A percentile compares a stretch with the other conserved stretches of the same genome.
Evolutionary conservation across 2,888 invertebrate species (phyloP).

Genomic region (Hipparchia sbordonii): DNA sequence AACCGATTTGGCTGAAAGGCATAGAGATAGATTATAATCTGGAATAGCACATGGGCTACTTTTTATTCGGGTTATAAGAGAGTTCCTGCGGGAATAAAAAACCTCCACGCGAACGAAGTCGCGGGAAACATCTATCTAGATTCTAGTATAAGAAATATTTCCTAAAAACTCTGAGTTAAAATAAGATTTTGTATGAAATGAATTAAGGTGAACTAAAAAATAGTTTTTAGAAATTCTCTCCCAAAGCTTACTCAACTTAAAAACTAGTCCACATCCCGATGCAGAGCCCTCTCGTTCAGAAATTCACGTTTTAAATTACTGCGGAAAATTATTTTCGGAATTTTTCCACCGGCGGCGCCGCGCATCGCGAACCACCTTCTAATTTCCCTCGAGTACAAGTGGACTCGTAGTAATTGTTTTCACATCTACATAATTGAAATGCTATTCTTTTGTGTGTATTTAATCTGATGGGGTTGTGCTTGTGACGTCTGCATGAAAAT

Average conservation of each 20-base stretch:
- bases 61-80: too few species aligned
- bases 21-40: too few species aligned
- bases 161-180: background rate
- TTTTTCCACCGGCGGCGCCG: constrained; percentile 32
- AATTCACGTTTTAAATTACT: constrained; percentile 30
- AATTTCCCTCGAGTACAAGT: constrained; percentile 48
- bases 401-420: constrained; percentile 45
- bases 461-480: too few species aligned
- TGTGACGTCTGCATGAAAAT: too few species aligned
- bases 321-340: constrained; percentile 36
- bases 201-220: background rate
- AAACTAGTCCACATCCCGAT: constrained; percentile 9
- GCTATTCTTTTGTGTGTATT: constrained; percentile 18
- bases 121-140: too few species aligned
- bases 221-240: background rate
- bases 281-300: constrained; percentile 3
- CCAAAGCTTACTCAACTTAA: background rate
- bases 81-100: too few species aligned
- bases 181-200: background rate
- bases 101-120: too few species aligned
- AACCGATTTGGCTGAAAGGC: too few species aligned
- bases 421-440: constrained; percentile 44
- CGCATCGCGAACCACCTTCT: constrained; percentile 42
- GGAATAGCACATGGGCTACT: too few species aligned
- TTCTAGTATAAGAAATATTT: too few species aligned